A percentile compares a stretch with the other conserved stretches of the same genome.
Evolutionary conservation across 2,113 vertebrate species (phyloP).

Genomic region (Aldabrachelys gigantea): DNA sequence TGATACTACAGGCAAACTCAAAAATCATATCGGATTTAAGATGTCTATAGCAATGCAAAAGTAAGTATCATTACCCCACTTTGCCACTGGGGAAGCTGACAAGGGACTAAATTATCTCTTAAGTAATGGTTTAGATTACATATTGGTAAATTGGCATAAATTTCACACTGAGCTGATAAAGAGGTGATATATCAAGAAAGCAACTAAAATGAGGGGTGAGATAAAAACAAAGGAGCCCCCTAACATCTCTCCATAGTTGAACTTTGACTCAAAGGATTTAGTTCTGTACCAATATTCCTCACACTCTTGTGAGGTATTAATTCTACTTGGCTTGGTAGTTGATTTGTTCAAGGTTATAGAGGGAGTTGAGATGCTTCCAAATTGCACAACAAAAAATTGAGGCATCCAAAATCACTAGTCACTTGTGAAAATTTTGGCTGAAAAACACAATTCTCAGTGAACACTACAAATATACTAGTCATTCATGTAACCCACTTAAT

Average conservation of each 20-base stretch:
- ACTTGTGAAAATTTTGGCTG: not conserved
- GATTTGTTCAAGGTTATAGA: constrained; percentile 12
- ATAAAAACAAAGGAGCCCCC: not conserved
- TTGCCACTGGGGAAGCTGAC: not conserved
- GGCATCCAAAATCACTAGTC: not conserved
- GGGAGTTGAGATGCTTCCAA: not conserved
- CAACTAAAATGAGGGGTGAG: not conserved
- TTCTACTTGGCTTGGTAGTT: not conserved
- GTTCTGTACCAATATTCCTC: no score
- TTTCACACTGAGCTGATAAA: not conserved
- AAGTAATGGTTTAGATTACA: not conserved
- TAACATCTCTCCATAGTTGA: not conserved
- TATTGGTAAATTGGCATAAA: not conserved
- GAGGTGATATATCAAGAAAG: not conserved
- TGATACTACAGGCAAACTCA: no score
- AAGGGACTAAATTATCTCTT: not conserved
- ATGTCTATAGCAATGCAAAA: not conserved
- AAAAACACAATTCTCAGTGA: not conserved
- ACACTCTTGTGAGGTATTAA: not conserved
- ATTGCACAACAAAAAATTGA: not conserved
- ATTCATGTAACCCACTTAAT: not conserved
- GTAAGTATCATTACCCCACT: not conserved
- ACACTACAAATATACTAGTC: not conserved
- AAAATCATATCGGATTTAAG: not conserved
- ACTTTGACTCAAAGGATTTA: not conserved